These are phyloP conservation scores for Agelastica alni DNA, from an alignment of 2,888 invertebrate species.

Conservation along the genomic window DNA sequence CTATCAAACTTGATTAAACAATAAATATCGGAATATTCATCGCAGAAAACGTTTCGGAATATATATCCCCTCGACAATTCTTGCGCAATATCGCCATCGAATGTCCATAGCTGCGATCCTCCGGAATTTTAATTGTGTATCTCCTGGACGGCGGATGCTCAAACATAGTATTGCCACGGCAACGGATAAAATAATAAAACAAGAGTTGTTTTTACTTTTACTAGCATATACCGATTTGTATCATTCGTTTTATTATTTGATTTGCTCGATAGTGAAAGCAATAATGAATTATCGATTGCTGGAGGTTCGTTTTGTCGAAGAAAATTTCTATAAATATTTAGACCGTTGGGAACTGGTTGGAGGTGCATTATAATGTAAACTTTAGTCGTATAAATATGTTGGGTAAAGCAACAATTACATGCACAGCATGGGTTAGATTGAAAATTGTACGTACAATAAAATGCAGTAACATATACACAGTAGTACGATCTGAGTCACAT, in stretches of 20 bases:
- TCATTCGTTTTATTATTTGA: slow-evolving; percentile 28
- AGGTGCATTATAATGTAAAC: no score
- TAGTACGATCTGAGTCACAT: no score
- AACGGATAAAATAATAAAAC: slow-evolving; percentile 29
- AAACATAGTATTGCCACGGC: slow-evolving; percentile 30
- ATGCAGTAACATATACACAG: no score
- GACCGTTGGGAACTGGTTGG: no score
- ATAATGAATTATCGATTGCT: slow-evolving; percentile 6
- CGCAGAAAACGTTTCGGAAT: slow-evolving; percentile 18
- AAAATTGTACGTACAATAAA: no score
- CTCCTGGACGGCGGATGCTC: slow-evolving; percentile 28
- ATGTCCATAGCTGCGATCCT: slow-evolving; percentile 27
- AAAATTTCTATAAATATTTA: no score
- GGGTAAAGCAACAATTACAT: no score
- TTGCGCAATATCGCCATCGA: slow-evolving; percentile 12
- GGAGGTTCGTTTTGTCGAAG: neutral
- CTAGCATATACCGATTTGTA: slow-evolving; percentile 31
- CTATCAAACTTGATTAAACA: slow-evolving; percentile 30
- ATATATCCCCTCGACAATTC: slow-evolving; percentile 19
- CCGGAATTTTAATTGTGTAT: slow-evolving; percentile 35
- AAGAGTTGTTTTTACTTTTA: slow-evolving; percentile 28
- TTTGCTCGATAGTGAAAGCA: slow-evolving; percentile 30
- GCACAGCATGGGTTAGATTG: no score
- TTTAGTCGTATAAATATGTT: no score
- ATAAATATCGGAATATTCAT: slow-evolving; percentile 32